Evolutionary conservation across 2,113 vertebrate genomes (phyloP), one percentile per base, ranked within the genome.

Genomic region (Tonatia bakeri): DNA sequence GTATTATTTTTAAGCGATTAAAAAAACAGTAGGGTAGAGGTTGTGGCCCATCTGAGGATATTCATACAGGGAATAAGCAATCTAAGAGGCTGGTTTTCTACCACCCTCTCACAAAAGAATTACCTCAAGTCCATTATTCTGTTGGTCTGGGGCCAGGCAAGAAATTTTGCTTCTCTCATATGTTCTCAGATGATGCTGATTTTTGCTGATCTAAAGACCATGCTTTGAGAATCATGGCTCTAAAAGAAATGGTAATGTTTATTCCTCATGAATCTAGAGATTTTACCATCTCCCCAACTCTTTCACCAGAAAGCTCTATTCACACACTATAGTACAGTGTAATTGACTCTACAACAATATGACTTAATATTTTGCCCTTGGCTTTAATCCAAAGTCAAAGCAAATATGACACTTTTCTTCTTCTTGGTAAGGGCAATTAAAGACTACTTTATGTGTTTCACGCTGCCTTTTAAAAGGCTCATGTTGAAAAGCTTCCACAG

Each of bases 361-460:
- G 43, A 81, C 22, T 72, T 36, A 38, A 28, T 13, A 83, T 82
- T 96, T 92, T 85, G 24, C 40, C 33, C 77, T 81, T 85, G 36
- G 38, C 47, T 81, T 84, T 94, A 72, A 76, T 81, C 28, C n/a
- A 94, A 90, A 45, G 47, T 67, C 52, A 91, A 90, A 90, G 26
- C 65, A 50, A 73, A 87, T 77, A 54, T 7, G 24, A 90, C 24
- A 38, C 26, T 90, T 43, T 67, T 87, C 24, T 76, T 72, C 73
- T 82, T 67, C 52, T 84, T 84, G 43, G 11, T 28, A 80, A 82
- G 8, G 76, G 26, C 54, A 93, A 79, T 56, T 81, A 38, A 93
- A 38, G 10, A 56, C 22, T 36, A 52, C 79, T 88, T 91, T 61
- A 64, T 45, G 4, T 70, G 38, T 76, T 70, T 81, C 54, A 83